Percentiles rank a stretch among this genome's conserved stretches.
Evolutionary conservation across 2,113 vertebrate genomes (phyloP).

Genomic region (Erythrocercus mccallii): DNA sequence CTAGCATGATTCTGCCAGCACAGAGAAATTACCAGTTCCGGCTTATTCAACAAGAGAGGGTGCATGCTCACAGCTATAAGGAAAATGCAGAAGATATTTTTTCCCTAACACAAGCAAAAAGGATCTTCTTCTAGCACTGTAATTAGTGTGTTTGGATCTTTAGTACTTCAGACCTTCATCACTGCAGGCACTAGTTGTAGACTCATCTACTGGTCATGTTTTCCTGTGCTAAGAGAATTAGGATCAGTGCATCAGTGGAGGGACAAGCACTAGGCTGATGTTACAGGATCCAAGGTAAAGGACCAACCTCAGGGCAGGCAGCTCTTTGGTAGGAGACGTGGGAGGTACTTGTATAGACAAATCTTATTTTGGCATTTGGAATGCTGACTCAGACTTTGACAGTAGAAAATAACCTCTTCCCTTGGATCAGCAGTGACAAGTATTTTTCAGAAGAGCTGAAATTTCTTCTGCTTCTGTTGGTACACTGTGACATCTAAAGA

Average conservation of each 20-base stretch:
- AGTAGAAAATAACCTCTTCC: background rate
- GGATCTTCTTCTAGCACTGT: background rate
- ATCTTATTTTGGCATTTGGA: background rate
- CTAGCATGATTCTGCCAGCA: background rate
- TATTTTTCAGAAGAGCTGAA: background rate
- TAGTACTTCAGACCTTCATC: background rate
- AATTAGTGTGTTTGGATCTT: background rate
- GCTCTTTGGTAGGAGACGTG: background rate
- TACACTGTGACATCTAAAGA: background rate
- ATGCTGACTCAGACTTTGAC: background rate
- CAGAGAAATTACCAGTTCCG: background rate
- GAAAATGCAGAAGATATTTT: background rate
- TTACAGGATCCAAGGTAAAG: background rate
- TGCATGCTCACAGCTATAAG: background rate
- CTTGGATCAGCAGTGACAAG: background rate
- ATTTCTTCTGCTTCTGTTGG: background rate
- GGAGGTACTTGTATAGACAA: background rate
- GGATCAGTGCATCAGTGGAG: background rate
- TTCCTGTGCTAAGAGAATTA: background rate
- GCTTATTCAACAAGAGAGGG: background rate
- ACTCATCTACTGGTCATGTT: background rate
- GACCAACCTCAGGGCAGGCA: background rate
- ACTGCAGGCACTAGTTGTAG: background rate
- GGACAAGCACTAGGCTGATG: background rate
- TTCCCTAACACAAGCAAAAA: background rate